These are phyloP conservation scores for Scolopax mira DNA, from an alignment of 2,113 vertebrate genomes.

Conservation along the genomic window DNA sequence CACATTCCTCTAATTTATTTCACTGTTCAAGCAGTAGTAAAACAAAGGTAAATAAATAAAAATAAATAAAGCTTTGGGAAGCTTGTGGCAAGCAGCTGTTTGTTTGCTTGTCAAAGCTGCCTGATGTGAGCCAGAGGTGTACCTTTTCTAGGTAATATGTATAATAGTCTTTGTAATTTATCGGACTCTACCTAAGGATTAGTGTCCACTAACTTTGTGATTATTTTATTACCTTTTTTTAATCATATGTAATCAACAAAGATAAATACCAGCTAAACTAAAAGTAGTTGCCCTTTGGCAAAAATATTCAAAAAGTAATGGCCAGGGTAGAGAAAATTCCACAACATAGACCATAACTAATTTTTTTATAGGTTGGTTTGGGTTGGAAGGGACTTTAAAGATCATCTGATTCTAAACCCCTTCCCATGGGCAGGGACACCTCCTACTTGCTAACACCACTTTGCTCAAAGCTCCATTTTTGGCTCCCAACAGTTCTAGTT, in stretches of 20 bases:
- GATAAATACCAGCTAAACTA: not conserved
- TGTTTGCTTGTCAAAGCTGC: not conserved
- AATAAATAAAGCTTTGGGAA: not conserved
- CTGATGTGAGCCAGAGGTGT: fast-evolving
- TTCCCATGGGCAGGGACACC: not conserved
- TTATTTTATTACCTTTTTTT: not conserved
- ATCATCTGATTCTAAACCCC: not conserved
- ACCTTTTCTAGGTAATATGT: not conserved
- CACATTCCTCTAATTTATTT: not conserved
- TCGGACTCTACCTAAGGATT: not conserved
- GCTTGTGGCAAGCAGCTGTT: not conserved
- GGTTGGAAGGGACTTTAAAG: not conserved
- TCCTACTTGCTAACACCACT: not conserved
- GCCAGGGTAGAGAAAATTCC: not conserved
- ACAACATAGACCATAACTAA: not conserved
- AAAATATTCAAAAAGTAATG: not conserved
- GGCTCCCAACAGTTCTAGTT: not conserved
- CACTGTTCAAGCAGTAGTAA: not conserved
- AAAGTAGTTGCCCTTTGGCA: not conserved
- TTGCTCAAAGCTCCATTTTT: not conserved
- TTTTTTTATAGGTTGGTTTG: not conserved
- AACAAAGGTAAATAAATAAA: not conserved
- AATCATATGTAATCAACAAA: not conserved
- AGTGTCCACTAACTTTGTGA: not conserved
- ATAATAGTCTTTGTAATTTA: not conserved